These are phyloP conservation scores for Bufo bufo DNA, from an alignment of 2,113 vertebrate genomes.

Conservation along the genomic window DNA sequence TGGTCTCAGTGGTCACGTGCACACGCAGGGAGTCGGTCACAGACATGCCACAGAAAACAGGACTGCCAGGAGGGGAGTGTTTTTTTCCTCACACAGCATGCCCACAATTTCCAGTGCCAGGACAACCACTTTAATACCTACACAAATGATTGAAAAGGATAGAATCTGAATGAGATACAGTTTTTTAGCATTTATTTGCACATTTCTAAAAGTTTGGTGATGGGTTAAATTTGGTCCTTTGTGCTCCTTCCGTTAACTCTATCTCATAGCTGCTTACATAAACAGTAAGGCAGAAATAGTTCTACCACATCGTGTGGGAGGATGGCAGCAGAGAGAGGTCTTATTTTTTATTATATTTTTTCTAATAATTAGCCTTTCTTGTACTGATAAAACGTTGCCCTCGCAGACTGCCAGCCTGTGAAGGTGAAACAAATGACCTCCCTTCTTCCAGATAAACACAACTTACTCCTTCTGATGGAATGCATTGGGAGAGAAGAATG, in stretches of 20 bases:
- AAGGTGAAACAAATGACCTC: conserved; percentile 50
- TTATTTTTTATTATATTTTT: conserved; percentile 24
- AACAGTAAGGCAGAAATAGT: conserved; percentile 22
- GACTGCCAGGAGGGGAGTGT: too few species aligned
- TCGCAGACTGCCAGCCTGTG: conserved; percentile 36
- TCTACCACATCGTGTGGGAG: conserved; percentile 11
- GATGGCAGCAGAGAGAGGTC: conserved; percentile 8
- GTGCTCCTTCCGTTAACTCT: neutral
- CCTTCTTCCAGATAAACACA: conserved; percentile 46
- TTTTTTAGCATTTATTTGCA: neutral
- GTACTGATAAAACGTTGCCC: conserved; percentile 45
- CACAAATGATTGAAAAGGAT: too few species aligned
- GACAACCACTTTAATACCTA: too few species aligned
- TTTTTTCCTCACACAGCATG: too few species aligned
- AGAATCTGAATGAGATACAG: neutral
- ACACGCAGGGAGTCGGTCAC: too few species aligned
- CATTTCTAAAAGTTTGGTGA: neutral
- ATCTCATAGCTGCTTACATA: conserved; percentile 11
- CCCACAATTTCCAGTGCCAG: too few species aligned
- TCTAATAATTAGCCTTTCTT: conserved; percentile 46
- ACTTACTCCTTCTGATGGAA: conserved; percentile 53
- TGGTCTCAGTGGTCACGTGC: too few species aligned
- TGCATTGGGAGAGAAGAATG: conserved; percentile 49
- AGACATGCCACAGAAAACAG: too few species aligned
- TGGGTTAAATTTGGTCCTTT: neutral